Base-by-base conservation (phyloP, 2,113 vertebrate species). In the Menura novaehollandiae region DNA sequence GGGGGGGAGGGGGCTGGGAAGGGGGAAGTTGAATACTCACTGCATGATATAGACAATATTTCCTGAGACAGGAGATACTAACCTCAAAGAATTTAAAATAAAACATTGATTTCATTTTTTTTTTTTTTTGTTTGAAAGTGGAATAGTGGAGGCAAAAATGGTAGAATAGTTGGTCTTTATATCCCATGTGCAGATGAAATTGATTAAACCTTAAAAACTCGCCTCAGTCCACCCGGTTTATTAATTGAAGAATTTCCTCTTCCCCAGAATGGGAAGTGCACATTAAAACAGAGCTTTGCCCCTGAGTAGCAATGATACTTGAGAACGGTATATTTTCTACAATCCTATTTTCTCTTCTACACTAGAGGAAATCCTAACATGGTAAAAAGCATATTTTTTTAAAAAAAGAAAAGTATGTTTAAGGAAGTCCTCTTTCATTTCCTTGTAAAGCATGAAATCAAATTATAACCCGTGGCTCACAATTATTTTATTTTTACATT, bases 221-320 rank as follows among this genome's bases (percentile, higher is more conserved):
- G 98, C 98, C 98, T 98, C 98, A 96, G 97, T 97, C 98, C 98
- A 98, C 97, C 98, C 98, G 98, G 98, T 98, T 98, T 98, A 98
- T 98, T 98, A 98, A 98, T 99, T 99, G 99, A 99, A 98, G 98
- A 98, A 98, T 98, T 98, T 98, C 98, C 98, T 98, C 93, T 98
- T 98, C 90, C 98, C 97, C 97, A 97, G 97, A 98, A 98, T 98
- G 98, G 98, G 98, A 98, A 98, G 98, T 98, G 97, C 98, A 98
- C 98, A 97, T 98, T 98, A 98, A 97, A 98, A 97, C 96, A 83
- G 84, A 98, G 97, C 96, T 96, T 95, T 97, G 98, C 98, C 97
- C 97, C 97, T 97, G 97, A 98, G 97, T 97, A 97, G 97, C 94
- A 95, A 90, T 95, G 98, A 98, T 97, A 98, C 98, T 97, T 98